phyloP scores from a whole-genome alignment of 2,113 vertebrate species.

The Myiozetetes cayanensis region DNA sequence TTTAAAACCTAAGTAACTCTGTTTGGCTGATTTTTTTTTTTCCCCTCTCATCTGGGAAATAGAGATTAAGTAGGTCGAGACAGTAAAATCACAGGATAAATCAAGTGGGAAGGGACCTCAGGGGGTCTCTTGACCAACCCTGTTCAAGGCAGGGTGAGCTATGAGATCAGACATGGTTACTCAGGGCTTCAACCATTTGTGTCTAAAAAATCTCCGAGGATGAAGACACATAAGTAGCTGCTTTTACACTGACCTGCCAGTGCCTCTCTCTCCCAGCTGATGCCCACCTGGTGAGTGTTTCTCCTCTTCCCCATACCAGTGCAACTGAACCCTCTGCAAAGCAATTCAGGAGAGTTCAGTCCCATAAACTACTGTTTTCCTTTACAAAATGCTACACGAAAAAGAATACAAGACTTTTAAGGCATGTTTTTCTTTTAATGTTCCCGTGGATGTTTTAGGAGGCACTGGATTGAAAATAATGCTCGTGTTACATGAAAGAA shows the following conservation, averaged over 20 bases:
- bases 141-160: not conserved
- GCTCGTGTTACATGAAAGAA: not conserved
- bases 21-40: not conserved
- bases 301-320: not conserved
- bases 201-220: not conserved
- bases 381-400: not conserved
- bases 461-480: not conserved
- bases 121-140: not conserved
- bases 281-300: not conserved
- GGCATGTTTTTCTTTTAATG: not conserved
- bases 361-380: not conserved
- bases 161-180: not conserved
- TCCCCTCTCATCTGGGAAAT: not conserved
- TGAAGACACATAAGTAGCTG: not conserved
- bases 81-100: not conserved
- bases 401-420: not conserved
- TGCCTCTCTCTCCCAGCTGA: not conserved
- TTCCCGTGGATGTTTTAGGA: not conserved
- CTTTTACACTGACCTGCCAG: not conserved
- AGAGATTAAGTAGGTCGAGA: not conserved
- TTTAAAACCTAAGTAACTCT: not conserved
- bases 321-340: rapidly evolving
- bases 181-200: not conserved
- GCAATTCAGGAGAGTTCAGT: not conserved
- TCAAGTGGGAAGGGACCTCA: not conserved